Evolutionary conservation across 2,888 invertebrate species (phyloP), one percentile per base, ranked within the genome.

Genomic region (Malthinus seriepunctatus): DNA sequence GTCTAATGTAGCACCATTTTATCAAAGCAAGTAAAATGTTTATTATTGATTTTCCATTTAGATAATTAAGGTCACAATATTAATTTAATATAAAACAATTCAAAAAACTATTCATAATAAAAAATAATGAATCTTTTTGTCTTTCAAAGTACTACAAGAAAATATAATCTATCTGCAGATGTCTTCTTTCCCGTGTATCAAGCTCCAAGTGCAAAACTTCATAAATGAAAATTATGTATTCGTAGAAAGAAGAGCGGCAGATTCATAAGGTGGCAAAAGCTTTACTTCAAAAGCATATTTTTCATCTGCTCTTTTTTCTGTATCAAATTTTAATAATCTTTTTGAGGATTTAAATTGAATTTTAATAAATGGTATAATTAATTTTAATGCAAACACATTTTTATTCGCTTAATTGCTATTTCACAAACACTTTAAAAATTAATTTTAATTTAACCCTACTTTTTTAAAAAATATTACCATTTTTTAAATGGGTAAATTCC

Each of bases 171-270:
- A 5, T 23, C 23, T 42, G 23, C 39, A 42, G 39, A 23, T 42
- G 39, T 42, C 7, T 45, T 11, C 10, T 45, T 52, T 46, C 45
- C 45, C 52, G 52, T 46, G 45, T 35, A 52, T 52, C 52, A 46
- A 10, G 37, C 32, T 52, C 32, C 38, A 54, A 50, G 51, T 50
- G 9, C 56, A 48, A 44, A 60, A 56, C 63, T 52, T 56, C 54
- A 65, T 71, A 70, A 70, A 69, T 69, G 69, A 70, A 70, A 71
- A 71, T 70, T 70, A 71, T 70, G 64, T 63, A 71, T 71, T 71
- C 71, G 70, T 69, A 70, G 69, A 65, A 63, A 62, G 66, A 57
- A 58, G n/a, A n/a, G 23, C 5, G 23, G 23, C 23, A 23, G 23
- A 23, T 71, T 71, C 71, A 70, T 71, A 70, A 69, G 69, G 67